Conservation (phyloP, 1,140 invertebrate genomes). For the Ephestia elutella region DNA sequence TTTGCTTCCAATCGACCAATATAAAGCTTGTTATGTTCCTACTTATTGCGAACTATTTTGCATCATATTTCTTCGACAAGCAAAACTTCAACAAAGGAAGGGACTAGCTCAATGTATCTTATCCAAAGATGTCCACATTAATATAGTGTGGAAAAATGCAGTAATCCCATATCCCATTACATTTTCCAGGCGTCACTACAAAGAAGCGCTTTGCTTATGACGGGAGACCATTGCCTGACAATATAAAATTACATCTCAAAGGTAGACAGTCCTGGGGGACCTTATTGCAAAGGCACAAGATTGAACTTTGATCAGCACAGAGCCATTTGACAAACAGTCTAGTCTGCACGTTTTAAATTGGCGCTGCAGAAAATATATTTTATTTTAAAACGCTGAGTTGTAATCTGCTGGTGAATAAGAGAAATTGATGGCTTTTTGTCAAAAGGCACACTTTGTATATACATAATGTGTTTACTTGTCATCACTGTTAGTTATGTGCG, state of each 20-base stretch:
- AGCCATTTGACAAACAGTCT: not conserved
- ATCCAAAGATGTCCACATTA: not conserved
- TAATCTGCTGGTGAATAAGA: no score
- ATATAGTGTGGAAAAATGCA: not conserved
- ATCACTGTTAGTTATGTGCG: no score
- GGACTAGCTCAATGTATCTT: no score
- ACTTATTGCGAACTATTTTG: no score
- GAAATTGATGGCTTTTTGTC: no score
- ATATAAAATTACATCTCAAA: slow-evolving; percentile 67
- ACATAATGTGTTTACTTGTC: no score
- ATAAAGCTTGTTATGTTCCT: no score
- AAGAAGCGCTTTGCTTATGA: slow-evolving; percentile 62
- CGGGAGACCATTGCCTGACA: slow-evolving; percentile 55
- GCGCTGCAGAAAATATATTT: not conserved
- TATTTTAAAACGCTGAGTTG: no score
- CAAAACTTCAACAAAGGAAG: no score
- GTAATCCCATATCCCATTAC: slow-evolving; percentile 3
- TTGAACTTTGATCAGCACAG: not conserved
- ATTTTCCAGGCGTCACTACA: slow-evolving; percentile 41
- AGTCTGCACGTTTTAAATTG: not conserved
- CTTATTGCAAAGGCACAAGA: not conserved
- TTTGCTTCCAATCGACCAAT: no score
- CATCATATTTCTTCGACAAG: no score
- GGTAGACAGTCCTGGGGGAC: slow-evolving; percentile 37
- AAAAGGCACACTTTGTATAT: no score